Base-by-base conservation (phyloP, 2,888 invertebrate genomes). In the Emmelina monodactyla region DNA sequence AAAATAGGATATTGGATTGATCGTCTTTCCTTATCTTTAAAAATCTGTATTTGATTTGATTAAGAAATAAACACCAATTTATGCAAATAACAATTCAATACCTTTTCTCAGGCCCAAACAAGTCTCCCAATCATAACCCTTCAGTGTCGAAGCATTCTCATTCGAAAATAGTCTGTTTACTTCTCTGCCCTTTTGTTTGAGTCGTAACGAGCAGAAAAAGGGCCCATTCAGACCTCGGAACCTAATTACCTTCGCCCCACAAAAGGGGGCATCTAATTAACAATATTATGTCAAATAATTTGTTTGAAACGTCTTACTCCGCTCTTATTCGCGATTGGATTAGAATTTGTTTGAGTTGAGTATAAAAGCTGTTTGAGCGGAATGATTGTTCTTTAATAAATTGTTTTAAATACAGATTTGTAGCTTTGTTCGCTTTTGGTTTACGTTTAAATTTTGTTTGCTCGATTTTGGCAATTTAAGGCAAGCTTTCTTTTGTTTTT, bases 281-380 rank as follows among this genome's bases (percentile, higher is more conserved):
- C 78, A 71, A 78, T 75, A 78, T 79, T 79, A 79, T 78, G 76
- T 76, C 78, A 78, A 75, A 78, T 78, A 78, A 79, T 78, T 79
- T 73, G 76, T 73, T 78, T 72, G 69, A 75, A 58, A 65, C 73
- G 70, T 71, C 75, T 76, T 73, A 64, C 54, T 71, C 58, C 60
- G 60, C 58, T n/a, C 53, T 54, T 55, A 65, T 51, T 58, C 62
- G 61, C 64, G 68, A 70, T 70, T 66, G 70, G 71, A 78, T 73
- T 76, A 70, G 68, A 69, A 71, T 64, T 60, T 58, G 58, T 62
- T 58, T 47, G 59, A 58, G 55, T 47, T 47, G 46, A 56, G 55
- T 56, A n/a, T n/a, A n/a, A 62, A 57, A 55, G 53, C 56, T 53
- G 53, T 62, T 57, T 48, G 39, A 51, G 45, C 51, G 52, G 50